A percentile compares a stretch with the other conserved stretches of the same genome.
Evolutionary conservation across 1,140 invertebrate species (phyloP).

Genomic region (Drosophila hydei): DNA sequence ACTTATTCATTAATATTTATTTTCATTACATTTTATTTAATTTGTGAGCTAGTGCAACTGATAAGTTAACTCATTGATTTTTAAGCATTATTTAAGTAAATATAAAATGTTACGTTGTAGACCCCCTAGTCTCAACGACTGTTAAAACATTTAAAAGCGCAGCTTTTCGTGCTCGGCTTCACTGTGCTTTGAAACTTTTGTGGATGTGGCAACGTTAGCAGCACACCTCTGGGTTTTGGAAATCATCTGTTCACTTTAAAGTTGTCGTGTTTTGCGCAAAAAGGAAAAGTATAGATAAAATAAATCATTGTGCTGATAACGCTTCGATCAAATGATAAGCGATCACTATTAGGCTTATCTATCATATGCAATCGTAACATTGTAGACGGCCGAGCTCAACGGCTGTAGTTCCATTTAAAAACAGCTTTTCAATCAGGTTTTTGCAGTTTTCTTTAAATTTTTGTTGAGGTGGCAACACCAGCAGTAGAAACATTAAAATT

Average conservation of each 20-base stretch:
- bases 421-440: slow-evolving; percentile 2
- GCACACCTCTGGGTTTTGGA: neutral
- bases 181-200: neutral
- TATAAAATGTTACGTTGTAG: neutral
- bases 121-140: neutral
- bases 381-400: neutral
- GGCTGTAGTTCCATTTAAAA: neutral
- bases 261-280: slow-evolving; percentile 7
- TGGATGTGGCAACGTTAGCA: neutral
- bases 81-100: neutral
- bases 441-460: neutral
- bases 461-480: slow-evolving; percentile 6
- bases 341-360: neutral
- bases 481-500: neutral
- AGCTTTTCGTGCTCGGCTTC: neutral
- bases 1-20: neutral
- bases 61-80: too few relatives aligned
- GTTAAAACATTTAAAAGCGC: neutral
- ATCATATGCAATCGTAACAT: neutral
- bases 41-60: too few relatives aligned
- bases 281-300: neutral
- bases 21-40: too few relatives aligned
- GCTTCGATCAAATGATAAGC: too few relatives aligned
- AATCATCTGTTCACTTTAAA: slow-evolving; percentile 3
- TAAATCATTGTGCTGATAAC: too few relatives aligned